Conservation (phyloP, 1,140 invertebrate species). For the Amyelois transitella region DNA sequence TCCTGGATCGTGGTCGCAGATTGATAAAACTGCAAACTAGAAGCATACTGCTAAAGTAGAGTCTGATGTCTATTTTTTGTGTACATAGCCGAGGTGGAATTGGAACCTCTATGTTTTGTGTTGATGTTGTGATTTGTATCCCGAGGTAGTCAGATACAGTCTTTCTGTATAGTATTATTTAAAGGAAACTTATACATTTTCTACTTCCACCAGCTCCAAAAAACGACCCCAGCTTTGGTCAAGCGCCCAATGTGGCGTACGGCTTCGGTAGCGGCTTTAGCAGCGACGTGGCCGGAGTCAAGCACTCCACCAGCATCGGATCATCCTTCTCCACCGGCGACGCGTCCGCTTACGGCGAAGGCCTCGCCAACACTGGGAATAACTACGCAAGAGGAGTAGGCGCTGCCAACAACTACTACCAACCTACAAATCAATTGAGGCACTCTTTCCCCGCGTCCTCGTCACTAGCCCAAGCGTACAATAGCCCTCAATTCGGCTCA, state of each 20-base stretch:
- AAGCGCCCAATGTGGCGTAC: constrained; percentile 38
- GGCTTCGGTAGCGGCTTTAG: constrained; percentile 59
- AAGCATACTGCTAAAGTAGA: too few species aligned
- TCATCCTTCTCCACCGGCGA: constrained; percentile 50
- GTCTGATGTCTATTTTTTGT: too few species aligned
- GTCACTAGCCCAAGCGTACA: constrained; percentile 30
- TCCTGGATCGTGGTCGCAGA: too few species aligned
- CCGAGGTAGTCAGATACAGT: too few species aligned
- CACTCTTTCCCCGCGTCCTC: constrained; percentile 21
- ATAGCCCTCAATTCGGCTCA: constrained; percentile 24
- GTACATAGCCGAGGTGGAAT: too few species aligned
- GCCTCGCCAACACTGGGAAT: constrained; percentile 18
- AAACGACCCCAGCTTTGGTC: neutral
- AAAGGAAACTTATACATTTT: neutral
- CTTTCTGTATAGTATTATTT: too few species aligned
- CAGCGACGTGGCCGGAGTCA: constrained; percentile 57
- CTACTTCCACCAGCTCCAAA: neutral
- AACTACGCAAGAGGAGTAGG: constrained; percentile 26
- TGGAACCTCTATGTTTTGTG: too few species aligned
- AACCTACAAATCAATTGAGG: constrained; percentile 6
- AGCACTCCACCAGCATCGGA: constrained; percentile 47
- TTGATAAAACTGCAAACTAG: too few species aligned
- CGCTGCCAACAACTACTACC: constrained; percentile 19
- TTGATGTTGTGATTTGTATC: too few species aligned
- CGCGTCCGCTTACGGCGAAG: constrained; percentile 42